Evolutionary conservation across 2,888 invertebrate genomes (phyloP).

Genomic region (Gortyna flavago): DNA sequence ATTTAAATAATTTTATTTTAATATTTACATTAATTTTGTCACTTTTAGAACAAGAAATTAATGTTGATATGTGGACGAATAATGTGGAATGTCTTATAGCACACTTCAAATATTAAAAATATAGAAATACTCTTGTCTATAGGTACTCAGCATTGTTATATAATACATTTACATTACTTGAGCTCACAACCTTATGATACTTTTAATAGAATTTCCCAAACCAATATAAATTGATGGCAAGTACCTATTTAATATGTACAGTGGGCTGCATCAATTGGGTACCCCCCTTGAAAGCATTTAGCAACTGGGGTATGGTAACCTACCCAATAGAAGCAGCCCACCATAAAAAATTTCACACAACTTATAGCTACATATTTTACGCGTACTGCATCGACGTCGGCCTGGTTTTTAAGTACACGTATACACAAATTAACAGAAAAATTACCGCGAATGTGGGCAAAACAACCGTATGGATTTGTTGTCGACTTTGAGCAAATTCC

Average conservation of each 20-base stretch:
- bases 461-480: constrained; percentile 94
- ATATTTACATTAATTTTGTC: constrained; percentile 71
- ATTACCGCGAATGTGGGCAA: constrained; percentile 93
- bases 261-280: too few relatives aligned
- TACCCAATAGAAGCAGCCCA: too few relatives aligned
- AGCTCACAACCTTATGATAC: constrained; percentile 62
- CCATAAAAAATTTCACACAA: constrained; percentile 50
- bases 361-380: constrained; percentile 64
- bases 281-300: too few relatives aligned
- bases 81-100: constrained; percentile 55
- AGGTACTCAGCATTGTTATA: constrained; percentile 22
- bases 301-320: too few relatives aligned
- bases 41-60: constrained; percentile 52
- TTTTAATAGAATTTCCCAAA: constrained; percentile 51
- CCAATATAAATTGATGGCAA: constrained; percentile 44
- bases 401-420: constrained; percentile 95
- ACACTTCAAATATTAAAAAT: constrained; percentile 38
- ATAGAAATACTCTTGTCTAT: constrained; percentile 40
- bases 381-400: constrained; percentile 88
- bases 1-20: constrained; percentile 62
- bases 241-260: constrained; percentile 60
- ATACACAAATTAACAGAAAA: constrained; percentile 92
- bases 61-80: constrained; percentile 69
- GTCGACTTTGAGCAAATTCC: constrained; percentile 94
- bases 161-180: constrained; percentile 35